Conservation (phyloP, 2,797 vertebrate genomes). For the Peromyscus attwateri region DNA sequence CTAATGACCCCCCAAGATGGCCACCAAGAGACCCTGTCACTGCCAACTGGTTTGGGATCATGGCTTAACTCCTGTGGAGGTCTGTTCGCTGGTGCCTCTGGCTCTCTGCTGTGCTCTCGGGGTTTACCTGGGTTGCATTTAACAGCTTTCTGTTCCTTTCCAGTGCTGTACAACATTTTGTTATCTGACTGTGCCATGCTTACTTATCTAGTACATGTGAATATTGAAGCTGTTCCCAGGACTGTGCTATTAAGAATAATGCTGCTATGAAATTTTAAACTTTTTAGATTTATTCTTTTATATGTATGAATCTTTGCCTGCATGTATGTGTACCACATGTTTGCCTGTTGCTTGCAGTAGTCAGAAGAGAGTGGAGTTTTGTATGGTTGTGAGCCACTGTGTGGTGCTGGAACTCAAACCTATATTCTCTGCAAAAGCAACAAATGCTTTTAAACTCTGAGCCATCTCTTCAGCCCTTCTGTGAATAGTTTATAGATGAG, state of each 20-base stretch:
- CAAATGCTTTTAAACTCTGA: not conserved
- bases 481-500: not conserved
- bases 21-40: not conserved
- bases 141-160: not conserved
- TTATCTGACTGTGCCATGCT: not conserved
- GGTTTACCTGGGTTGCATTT: not conserved
- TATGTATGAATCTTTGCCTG: not conserved
- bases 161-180: not conserved
- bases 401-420: not conserved
- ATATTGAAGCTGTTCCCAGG: not conserved
- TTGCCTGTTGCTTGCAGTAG: not conserved
- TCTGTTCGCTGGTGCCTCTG: not conserved
- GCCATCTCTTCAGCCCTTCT: not conserved
- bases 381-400: not conserved
- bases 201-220: not conserved
- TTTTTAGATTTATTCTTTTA: not conserved
- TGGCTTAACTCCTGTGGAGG: not conserved
- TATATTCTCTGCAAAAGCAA: not conserved
- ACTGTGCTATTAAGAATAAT: not conserved
- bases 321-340: not conserved
- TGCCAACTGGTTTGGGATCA: not conserved
- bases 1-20: not conserved
- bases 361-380: not conserved
- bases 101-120: not conserved
- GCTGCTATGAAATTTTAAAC: not conserved